Base-by-base conservation (phyloP, 2,113 vertebrate species). In the Notarius quadriscutis region DNA sequence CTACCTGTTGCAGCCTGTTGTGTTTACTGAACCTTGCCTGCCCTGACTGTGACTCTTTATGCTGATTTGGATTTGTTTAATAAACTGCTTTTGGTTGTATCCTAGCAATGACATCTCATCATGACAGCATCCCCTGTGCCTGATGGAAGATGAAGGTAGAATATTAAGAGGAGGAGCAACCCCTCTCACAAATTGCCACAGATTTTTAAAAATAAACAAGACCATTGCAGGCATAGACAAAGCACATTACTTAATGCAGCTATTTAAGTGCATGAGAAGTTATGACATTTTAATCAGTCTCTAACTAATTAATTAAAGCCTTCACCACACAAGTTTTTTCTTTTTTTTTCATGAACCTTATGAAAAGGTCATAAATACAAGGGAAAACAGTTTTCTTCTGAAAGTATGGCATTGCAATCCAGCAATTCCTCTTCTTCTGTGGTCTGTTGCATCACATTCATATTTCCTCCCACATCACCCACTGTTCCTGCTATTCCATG, bases 61-160 rank as follows among this genome's bases (percentile, higher is more conserved):
- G 79, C 27, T 34, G 79, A 81, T 81, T 81, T 60, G 57, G 57
- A 81, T 60, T 18, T 5, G 57, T 81, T 81, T 81, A 81, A 60
- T 81, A 81, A 81, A 34, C 78, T 58, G 14, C 78, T 20, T 20
- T n/a, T 78, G 75, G 25, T 78, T 78, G 51, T 55, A 79, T 79
- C 51, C 51, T 79, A 55, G 75, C n/a, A 7, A 79, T 14, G 55
- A 25, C 25, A 51, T 77, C 27, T 57, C 51, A 27, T 9, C 7
- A 6, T 18, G 78, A 57, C 55, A 58, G 55, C 78, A 58, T 17
- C n/a, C 18, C 78, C n/a, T 30, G 77, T 30, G 25, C 53, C 78
- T 80, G 78, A 34, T 11, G 78, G 78, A 58, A 80, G 34, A 58
- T 34, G 34, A 58, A 80, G 53, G 7, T 20, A 8, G 51, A 27